Base-by-base conservation (phyloP, 2,888 invertebrate species). In the Hymenopus coronatus region DNA sequence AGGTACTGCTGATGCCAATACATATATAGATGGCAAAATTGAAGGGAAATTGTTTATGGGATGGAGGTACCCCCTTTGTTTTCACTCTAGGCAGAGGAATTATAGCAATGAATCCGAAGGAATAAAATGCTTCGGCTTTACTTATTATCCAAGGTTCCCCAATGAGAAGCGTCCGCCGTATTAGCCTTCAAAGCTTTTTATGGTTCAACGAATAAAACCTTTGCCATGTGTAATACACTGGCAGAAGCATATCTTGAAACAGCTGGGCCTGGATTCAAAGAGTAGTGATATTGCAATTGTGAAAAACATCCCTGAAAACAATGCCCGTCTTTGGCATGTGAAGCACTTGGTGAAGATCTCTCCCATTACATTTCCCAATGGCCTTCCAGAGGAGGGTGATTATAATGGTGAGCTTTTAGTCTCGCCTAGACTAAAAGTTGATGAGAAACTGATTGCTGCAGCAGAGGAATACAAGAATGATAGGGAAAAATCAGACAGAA, bases 301-400 rank as follows among this genome's bases (percentile, higher is more conserved):
- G 0, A 98, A 98, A 93, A 99, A 99, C 93, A 97, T 96, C 89
- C 98, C 98, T 3, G 96, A 96, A 92, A 94, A 95, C 15, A 98
- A 97, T 93, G 94, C 94, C 0, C 93, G 94, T 87, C 93, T 99
- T 82, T 97, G 97, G 96, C 96, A 95, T 92, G 94, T 99, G 2
- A 98, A 98, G 93, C 98, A 98, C 94, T 93, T 98, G 28, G 93
- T 98, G 3, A 96, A 96, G 94, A 95, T 99, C 0, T 95, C 95
- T 9, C 98, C 98, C 0, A 95, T 98, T 82, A 95, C 95, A 20
- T 96, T 97, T 92, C 98, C 98, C 0, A 95, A 97, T 92, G 97
- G 98, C 2, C 95, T 97, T 91, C 98, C 98, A 0, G 94, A 95
- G 3, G 93, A 94, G 82, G 94, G 95, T 82, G 97, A 97, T 91